These are phyloP conservation scores for Taurulus bubalis DNA, from an alignment of 2,113 vertebrate genomes.

Conservation along the genomic window DNA sequence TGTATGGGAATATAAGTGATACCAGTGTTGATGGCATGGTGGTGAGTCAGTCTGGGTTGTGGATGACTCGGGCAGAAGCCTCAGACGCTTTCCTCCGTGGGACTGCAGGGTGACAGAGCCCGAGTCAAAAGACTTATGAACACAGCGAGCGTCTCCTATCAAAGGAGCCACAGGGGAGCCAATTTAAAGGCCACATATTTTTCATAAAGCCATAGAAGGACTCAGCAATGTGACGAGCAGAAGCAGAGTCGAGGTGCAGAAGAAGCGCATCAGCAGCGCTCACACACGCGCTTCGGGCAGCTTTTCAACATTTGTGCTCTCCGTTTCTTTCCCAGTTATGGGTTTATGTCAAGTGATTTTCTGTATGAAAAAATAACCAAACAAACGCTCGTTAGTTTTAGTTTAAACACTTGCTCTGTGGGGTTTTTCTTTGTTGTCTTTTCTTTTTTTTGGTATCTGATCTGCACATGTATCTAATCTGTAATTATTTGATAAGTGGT, in stretches of 20 bases:
- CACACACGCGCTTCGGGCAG: conserved; percentile 9
- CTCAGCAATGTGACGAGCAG: conserved; percentile 1
- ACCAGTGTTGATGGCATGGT: neutral
- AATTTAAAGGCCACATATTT: conserved; percentile 60
- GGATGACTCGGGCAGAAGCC: conserved; percentile 29
- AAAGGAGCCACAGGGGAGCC: conserved; percentile 51
- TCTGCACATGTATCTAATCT: conserved; percentile 43
- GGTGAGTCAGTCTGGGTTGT: conserved; percentile 15
- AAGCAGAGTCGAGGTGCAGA: conserved; percentile 18
- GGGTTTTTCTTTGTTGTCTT: neutral
- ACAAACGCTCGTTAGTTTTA: conserved; percentile 1
- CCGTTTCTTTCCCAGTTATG: conserved; percentile 30
- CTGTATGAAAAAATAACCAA: conserved; percentile 36
- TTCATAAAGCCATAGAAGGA: conserved; percentile 35
- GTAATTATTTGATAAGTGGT: conserved; percentile 46
- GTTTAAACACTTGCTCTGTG: conserved; percentile 29
- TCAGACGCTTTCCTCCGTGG: conserved; percentile 35
- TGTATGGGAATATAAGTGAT: neutral
- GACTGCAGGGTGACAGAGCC: conserved; percentile 35
- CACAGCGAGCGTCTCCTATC: conserved; percentile 16
- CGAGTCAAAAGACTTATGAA: conserved; percentile 42
- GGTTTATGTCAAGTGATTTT: conserved; percentile 62
- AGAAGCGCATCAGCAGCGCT: conserved; percentile 14
- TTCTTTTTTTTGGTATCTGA: conserved; percentile 33
- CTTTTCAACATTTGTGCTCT: conserved; percentile 64